phyloP scores from a whole-genome alignment of 2,888 invertebrate species.

The Polia nebulosa region DNA sequence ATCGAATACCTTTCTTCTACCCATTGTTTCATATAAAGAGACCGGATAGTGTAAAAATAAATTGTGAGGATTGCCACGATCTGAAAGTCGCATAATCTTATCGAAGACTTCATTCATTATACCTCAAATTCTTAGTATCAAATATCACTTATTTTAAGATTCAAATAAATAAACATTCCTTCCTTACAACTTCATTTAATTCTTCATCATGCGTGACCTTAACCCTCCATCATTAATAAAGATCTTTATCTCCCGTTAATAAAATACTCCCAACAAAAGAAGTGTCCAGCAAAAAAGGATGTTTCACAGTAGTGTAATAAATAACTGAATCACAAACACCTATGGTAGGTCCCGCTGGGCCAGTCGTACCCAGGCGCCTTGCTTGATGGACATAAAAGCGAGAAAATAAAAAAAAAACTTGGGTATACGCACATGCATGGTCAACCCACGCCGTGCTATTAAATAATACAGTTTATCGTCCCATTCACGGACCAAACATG shows the following conservation, averaged over 20 bases:
- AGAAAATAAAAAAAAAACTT: constrained; percentile 66
- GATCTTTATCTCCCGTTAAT: constrained; percentile 41
- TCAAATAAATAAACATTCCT: neutral
- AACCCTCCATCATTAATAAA: constrained; percentile 43
- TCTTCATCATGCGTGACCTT: constrained; percentile 10
- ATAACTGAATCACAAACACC: constrained; percentile 79
- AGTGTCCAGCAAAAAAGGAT: constrained; percentile 67
- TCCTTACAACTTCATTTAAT: constrained; percentile 24
- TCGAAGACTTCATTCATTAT: neutral
- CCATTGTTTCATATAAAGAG: constrained; percentile 2
- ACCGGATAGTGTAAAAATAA: neutral
- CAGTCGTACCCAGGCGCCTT: constrained; percentile 82
- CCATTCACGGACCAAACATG: constrained; percentile 84
- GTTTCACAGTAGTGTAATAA: constrained; percentile 82
- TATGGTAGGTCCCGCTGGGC: constrained; percentile 82
- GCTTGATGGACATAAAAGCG: constrained; percentile 83
- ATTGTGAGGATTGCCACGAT: neutral
- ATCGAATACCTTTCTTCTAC: neutral
- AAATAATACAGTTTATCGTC: constrained; percentile 85
- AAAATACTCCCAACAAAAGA: constrained; percentile 60
- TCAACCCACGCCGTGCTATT: constrained; percentile 83
- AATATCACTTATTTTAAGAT: constrained; percentile 5
- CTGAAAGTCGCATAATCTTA: neutral
- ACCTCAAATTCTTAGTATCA: neutral
- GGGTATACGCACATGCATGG: constrained; percentile 69